Base-by-base conservation (phyloP, 2,888 invertebrate genomes). In the Noctua fimbriata region DNA sequence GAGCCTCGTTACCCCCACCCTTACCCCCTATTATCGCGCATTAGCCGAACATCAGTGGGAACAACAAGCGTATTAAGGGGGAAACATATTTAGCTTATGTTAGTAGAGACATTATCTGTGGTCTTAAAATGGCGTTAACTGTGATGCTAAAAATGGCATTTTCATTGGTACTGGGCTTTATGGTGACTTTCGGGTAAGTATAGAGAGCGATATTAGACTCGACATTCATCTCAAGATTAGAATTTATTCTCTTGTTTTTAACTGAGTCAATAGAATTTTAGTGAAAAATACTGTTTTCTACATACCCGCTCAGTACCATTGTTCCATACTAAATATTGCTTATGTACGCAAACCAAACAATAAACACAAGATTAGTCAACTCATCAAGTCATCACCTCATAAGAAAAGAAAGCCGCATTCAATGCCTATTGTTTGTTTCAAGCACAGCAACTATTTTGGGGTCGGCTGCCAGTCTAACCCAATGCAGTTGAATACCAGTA, bases 21-120 rank as follows among this genome's bases (percentile, higher is more conserved):
- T 76, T 74, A 81, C 88, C 86, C 83, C 82, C 81, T 86, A 92
- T 93, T 90, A 92, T 89, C 86, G 84, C 90, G 81, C 93, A 93
- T 92, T 92, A 93, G 88, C 86, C 83, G 86, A 90, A 90, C 92
- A 92, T 93, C 92, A 91, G 90, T 89, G 90, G 83, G 89, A 90
- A 90, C 90, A 89, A 85, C 89, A 88, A 87, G 84, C 81, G 79
- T 85, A 86, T 89, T 91, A 83, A 36, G 79, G 75, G 76, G 77
- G 60, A 76, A 79, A 85, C 79, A 85, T 83, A 79, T 82, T 83
- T 73, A 83, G 82, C 78, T 76, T 76, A 80, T 73, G 83, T 79
- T 80, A 69, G 70, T 80, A 71, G 44, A 70, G 49, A 58, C 63
- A 47, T 81, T 78, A 52, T 44, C 66, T 79, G 18, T 28, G 49